A percentile compares a stretch with the other conserved stretches of the same genome.
These are phyloP conservation scores for Charina bottae DNA, from an alignment of 2,113 vertebrate genomes.

Conservation along the genomic window DNA sequence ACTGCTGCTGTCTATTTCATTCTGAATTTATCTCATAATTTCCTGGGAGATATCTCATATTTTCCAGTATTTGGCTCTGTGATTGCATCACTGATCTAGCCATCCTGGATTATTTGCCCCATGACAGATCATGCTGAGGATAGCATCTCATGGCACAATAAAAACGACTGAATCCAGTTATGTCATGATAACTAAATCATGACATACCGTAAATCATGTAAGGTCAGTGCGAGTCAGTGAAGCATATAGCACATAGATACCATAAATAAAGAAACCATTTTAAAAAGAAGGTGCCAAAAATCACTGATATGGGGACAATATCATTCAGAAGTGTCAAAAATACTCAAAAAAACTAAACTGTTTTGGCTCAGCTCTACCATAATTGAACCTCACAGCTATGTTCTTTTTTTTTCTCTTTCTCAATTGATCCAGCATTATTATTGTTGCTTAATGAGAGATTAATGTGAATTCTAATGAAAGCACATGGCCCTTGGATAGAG, in stretches of 20 bases:
- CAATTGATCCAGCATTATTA: conserved; percentile 68
- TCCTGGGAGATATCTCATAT: neutral
- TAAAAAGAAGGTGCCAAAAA: neutral
- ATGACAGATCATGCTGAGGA: neutral
- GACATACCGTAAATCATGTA: neutral
- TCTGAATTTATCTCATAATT: neutral
- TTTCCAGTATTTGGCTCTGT: neutral
- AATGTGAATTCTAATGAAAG: conserved; percentile 75
- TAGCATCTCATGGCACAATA: neutral
- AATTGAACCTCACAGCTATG: conserved; percentile 60
- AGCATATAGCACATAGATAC: neutral
- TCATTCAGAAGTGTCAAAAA: neutral
- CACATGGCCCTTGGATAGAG: conserved; percentile 60
- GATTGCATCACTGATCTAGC: neutral
- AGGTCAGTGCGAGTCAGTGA: neutral
- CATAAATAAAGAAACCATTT: neutral
- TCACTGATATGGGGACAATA: neutral
- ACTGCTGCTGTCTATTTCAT: neutral
- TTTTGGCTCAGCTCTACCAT: neutral
- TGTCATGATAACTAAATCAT: neutral
- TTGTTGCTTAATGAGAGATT: conserved; percentile 73
- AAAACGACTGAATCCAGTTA: neutral
- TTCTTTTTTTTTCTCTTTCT: conserved; percentile 52
- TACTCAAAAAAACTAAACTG: neutral
- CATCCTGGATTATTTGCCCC: neutral